A percentile compares a stretch with the other conserved stretches of the same genome.
These are phyloP conservation scores for Melieria picta DNA, from an alignment of 2,888 invertebrate species.

Conservation along the genomic window DNA sequence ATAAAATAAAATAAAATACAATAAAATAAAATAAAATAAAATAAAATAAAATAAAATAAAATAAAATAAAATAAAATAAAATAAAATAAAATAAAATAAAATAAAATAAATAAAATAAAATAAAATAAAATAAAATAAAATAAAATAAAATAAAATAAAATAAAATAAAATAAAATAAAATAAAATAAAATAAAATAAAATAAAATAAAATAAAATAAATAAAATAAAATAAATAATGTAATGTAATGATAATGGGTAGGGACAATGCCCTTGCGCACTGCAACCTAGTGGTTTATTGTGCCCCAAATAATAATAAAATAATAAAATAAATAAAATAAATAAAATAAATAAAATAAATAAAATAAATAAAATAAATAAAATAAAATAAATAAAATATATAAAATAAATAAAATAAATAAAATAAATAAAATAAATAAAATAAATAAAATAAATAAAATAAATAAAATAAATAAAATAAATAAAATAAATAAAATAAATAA, in stretches of 20 bases:
- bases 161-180: conserved; percentile 3
- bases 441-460: too few species aligned
- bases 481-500: too few species aligned
- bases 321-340: too few species aligned
- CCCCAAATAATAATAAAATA: too few species aligned
- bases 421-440: too few species aligned
- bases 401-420: too few species aligned
- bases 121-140: conserved; percentile 1
- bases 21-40: conserved; percentile 6
- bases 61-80: conserved; percentile 8
- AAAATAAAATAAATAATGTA: conserved; percentile 8
- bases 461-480: background rate
- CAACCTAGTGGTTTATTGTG: too few species aligned
- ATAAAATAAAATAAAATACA: background rate
- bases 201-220: conserved; percentile 8
- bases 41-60: conserved; percentile 5
- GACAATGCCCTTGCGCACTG: too few species aligned
- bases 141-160: conserved; percentile 8
- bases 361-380: too few species aligned
- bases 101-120: conserved; percentile 6
- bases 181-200: background rate
- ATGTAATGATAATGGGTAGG: too few species aligned
- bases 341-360: too few species aligned
- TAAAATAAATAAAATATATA: too few species aligned
- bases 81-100: conserved; percentile 8